Percentiles rank a stretch among this genome's conserved stretches.
phyloP scores from a whole-genome alignment of 2,113 vertebrate species.

The Eurypyga helias region DNA sequence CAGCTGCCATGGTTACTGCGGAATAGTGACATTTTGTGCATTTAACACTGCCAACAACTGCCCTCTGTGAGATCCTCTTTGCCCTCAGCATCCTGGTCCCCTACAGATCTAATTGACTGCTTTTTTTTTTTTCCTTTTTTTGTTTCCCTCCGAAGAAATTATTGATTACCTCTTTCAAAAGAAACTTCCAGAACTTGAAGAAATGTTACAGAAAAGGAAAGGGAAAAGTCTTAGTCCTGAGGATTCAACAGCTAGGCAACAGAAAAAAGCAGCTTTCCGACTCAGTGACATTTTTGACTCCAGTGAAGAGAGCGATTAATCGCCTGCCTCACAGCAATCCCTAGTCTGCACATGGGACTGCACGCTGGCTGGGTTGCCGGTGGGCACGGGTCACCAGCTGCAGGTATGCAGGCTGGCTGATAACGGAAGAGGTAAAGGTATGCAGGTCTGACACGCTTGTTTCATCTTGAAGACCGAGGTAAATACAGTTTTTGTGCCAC shows the following conservation, averaged over 20 bases:
- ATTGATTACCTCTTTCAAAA: slow-evolving; percentile 69
- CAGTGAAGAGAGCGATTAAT: slow-evolving; percentile 3
- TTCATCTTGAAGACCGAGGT: background rate
- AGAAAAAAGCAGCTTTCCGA: slow-evolving; percentile 8
- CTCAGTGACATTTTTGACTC: slow-evolving; percentile 72
- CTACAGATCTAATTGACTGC: background rate
- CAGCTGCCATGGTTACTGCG: background rate
- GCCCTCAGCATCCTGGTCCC: background rate
- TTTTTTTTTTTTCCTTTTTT: background rate
- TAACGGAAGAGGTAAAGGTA: background rate
- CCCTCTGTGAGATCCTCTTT: background rate
- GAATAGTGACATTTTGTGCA: background rate
- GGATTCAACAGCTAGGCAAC: background rate
- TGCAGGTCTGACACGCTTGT: background rate
- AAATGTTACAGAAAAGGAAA: slow-evolving; percentile 3
- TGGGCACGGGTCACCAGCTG: background rate
- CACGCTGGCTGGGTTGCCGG: background rate
- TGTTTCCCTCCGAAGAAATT: slow-evolving; percentile 62
- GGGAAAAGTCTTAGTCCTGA: accelerated
- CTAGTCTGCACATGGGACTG: background rate
- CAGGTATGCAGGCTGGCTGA: background rate
- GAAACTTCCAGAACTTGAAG: slow-evolving; percentile 70
- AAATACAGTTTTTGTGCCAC: background rate
- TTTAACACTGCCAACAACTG: background rate
- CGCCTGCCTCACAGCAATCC: background rate